Base-by-base conservation (phyloP, 2,113 vertebrate genomes). In the Corydoras sp. region DNA sequence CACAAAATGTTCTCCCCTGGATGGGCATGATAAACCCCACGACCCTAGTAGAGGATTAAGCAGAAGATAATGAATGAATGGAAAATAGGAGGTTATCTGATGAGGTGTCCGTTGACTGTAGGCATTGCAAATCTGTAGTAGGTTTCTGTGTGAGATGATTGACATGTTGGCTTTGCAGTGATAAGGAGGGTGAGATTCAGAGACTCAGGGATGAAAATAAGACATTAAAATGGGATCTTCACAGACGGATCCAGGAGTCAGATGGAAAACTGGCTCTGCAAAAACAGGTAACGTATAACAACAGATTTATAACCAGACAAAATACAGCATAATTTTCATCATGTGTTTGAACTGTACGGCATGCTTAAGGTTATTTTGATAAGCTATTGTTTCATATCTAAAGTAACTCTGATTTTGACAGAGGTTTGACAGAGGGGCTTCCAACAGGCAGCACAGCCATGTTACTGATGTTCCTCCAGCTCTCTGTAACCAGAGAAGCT, bases 201-300 rank as follows among this genome's bases (percentile, higher is more conserved):
- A 85, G 64, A 9, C 88, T 85, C 13, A 81, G 63, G 24, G 84
- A 90, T 18, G 86, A 89, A 58, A 86, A 81, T 30, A 84, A 88
- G 60, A 79, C 68, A 11, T 82, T 91, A 60, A 90, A 86, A 79
- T 67, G 63, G 66, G 72, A 79, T 48, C 81, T 92, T 54, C 86
- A 91, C 72, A 76, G 81, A 31, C 86, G 81, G 49, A 85, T 88
- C 3, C 77, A 84, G 73, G 86, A 91, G 35, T 24, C 89, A 0
- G 84, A 91, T 11, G 84, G 86, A 50, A 82, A 91, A 0, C 63
- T 89, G 43, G 82, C 72, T 1, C 81, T 88, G 69, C 90, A 92
- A 74, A 91, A 85, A 83, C 88, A 89, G 91, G 93, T 94, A 74
- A 48, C 24, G 12, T 15, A 24, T 43, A 49, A 48, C 14, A 31